These are phyloP conservation scores for Isaurus tuberculatus DNA, from an alignment of 92 coral and sea anemone genomes.

Conservation along the genomic window DNA sequence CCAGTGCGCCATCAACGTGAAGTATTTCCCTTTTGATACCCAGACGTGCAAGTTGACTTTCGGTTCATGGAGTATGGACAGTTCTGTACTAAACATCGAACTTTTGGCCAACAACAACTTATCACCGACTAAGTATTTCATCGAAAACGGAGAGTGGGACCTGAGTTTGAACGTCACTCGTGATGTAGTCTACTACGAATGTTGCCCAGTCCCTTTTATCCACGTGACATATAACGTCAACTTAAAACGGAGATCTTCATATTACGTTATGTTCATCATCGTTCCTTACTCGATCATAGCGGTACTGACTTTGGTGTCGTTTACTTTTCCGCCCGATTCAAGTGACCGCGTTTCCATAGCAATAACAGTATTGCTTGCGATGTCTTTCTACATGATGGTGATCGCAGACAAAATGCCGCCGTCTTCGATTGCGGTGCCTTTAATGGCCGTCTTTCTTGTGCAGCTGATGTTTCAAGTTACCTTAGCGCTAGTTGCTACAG, in stretches of 20 bases:
- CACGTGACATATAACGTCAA: conserved; percentile 45
- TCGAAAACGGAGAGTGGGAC: conserved; percentile 59
- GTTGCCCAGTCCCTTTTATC: conserved; percentile 4
- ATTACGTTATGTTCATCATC: conserved; percentile 49
- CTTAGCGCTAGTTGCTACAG: conserved; percentile 51
- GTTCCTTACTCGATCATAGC: conserved; percentile 60
- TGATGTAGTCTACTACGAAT: conserved; percentile 21
- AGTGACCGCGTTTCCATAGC: conserved; percentile 62
- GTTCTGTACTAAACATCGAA: background rate
- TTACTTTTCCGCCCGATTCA: conserved; percentile 56
- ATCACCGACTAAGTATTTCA: conserved; percentile 39
- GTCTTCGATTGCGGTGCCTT: conserved; percentile 56
- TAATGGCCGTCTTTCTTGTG: conserved; percentile 51
- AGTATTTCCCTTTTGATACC: conserved; percentile 34
- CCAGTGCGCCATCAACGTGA: conserved; percentile 39
- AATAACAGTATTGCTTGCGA: conserved; percentile 61
- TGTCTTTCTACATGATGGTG: conserved; percentile 62
- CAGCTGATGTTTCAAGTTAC: conserved; percentile 42
- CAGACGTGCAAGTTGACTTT: conserved; percentile 28
- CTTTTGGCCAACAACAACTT: background rate
- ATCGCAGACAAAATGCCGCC: conserved; percentile 58
- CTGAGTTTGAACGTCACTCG: conserved; percentile 30
- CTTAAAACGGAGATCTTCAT: conserved; percentile 43
- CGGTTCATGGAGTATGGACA: conserved; percentile 34
- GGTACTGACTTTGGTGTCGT: conserved; percentile 44